Conservation (phyloP, 2,113 vertebrate species). For the Numenius arquata region DNA sequence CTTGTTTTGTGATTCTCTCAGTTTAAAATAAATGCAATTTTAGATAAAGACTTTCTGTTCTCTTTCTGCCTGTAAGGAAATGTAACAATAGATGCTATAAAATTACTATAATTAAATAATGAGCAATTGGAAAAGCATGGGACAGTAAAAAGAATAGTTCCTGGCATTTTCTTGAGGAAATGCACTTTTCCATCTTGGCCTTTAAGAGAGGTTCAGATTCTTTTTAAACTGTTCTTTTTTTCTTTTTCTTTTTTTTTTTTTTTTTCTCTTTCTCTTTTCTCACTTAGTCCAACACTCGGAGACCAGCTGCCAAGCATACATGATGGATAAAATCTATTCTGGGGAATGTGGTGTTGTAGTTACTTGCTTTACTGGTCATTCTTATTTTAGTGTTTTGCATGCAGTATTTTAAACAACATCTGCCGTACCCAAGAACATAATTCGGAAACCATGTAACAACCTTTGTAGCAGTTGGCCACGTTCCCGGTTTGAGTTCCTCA, state of each 20-base stretch:
- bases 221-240: neutral
- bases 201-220: neutral
- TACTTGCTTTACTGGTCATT: conserved; percentile 16
- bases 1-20: neutral
- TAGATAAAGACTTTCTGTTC: neutral
- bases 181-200: neutral
- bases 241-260: rapidly evolving
- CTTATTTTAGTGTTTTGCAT: conserved; percentile 24
- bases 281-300: neutral
- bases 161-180: conserved; percentile 3
- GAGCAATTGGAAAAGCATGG: neutral
- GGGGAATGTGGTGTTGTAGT: neutral
- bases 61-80: conserved; percentile 5
- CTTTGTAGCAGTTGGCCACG: conserved; percentile 52
- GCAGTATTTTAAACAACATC: conserved; percentile 44
- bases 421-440: conserved; percentile 46
- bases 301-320: conserved; percentile 4
- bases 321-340: conserved; percentile 22
- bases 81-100: conserved; percentile 16
- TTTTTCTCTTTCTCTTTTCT: no score
- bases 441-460: conserved; percentile 48
- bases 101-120: conserved; percentile 44
- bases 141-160: neutral
- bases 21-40: conserved; percentile 11
- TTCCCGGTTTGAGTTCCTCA: conserved; percentile 57